Evolutionary conservation across 2,113 vertebrate species (phyloP), one percentile per base, ranked within the genome.

Genomic region (Marmota monax): DNA sequence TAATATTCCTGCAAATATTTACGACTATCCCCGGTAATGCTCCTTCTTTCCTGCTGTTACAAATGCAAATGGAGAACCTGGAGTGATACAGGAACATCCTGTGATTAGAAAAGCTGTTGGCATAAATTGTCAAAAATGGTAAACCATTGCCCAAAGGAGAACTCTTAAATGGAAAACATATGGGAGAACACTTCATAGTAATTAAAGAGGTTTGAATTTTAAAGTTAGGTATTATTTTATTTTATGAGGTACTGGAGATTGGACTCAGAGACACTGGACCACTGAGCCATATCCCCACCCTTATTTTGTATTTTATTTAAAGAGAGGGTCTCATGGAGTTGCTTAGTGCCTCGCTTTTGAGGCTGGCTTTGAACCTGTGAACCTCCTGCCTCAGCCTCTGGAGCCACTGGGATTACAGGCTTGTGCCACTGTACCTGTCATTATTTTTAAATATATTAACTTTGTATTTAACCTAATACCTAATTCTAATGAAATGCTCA

Each of bases 1-100:
- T 63, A 29, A 2, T 1, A 65, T 70, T 78, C 34, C 10, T 63
- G 48, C 32, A 72, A 82, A 88, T 83, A 58, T 23, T 53, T 67
- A 7, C 8, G 2, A 39, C 4, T 63, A 0, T 25, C 32, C 22
- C 11, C 8, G 25, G 2, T 0, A 5, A 23, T 27, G 14, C 0
- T 58, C 4, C 14, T 65, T 76, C 51, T 14, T 90, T 87, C 12
- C 45, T 94, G 5, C 29, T 74, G 17, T 5, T 78, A 11, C 8
- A 92, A 82, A 78, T 27, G 70, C 11, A 74, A 1, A 11, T n/a
- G 1, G 13, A 77, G 45, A 88, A 56, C 1, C 18, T 29, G 17
- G 4, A 9, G 2, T 56, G 56, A 73, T 16, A 45, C 3, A 86
- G 2, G 2, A 13, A 32, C 56, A 90, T 3, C 32, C 8, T 4